Evolutionary conservation across 2,113 vertebrate species (phyloP), one percentile per base, ranked within the genome.

Genomic region (Scophthalmus maximus): DNA sequence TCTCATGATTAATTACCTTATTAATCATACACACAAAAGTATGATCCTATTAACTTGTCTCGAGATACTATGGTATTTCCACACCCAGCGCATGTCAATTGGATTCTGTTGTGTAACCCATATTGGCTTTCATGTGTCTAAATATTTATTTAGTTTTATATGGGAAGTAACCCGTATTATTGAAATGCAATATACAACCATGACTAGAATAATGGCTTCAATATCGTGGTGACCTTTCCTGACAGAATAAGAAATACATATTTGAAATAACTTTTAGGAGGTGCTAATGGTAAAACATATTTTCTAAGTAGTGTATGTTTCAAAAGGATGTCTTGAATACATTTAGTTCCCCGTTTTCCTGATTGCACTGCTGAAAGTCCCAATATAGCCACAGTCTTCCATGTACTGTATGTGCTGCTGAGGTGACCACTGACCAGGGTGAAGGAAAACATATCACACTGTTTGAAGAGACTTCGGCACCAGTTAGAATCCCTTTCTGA

Each of bases 1-100:
- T n/a, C 27, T 22, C 25, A 68, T 66, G 58, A 83, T 76, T 68
- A 65, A 84, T 83, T 23, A 56, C 73, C 56, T 78, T 36, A 82
- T 76, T 81, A 76, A 78, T 64, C 63, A 46, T 44, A 63, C 32
- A 76, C 18, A 57, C 6, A 53, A 76, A 23, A 57, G 26, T 29
- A 71, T 66, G 32, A 67, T 80, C 68, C 46, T 78, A 67, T 73
- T 57, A 75, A 59, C 50, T 60, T 69, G 20, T 46, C 58, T 11
- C 23, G 42, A 57, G 64, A 52, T 22, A 34, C 29, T 10, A 9
- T 6, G 26, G 47, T 38, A 46, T 30, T 52, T 52, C 50, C 5
- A 2, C 57, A 59, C 38, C 46, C 57, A 40, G 49, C 29, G 3
- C 4, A 3, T 27, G 27, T 73, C 53, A 36, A 25, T 25, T 52